Percentiles rank a stretch among this genome's conserved stretches.
These are phyloP conservation scores for Anguilla anguilla DNA, from an alignment of 2,797 vertebrate species.

Conservation along the genomic window DNA sequence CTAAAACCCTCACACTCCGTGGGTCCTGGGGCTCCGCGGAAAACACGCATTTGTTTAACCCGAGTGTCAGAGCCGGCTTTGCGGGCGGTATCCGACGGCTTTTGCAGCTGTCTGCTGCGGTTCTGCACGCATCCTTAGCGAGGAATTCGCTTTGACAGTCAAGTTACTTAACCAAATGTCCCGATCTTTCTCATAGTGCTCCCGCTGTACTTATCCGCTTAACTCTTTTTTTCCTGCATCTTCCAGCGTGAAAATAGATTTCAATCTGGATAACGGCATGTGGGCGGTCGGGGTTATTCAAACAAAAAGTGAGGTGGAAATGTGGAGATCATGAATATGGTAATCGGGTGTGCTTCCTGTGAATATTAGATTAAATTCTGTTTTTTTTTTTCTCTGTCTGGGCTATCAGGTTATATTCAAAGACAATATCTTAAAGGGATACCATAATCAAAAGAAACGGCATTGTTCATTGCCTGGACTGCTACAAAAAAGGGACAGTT, in stretches of 20 bases:
- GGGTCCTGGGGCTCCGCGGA: slow-evolving; percentile 39
- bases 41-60: slow-evolving; percentile 57
- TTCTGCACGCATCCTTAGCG: not conserved
- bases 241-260: slow-evolving; percentile 48
- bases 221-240: slow-evolving; percentile 16
- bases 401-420: slow-evolving; percentile 42
- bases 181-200: slow-evolving; percentile 36
- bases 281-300: slow-evolving; percentile 28
- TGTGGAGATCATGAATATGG: slow-evolving; percentile 51
- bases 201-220: slow-evolving; percentile 42
- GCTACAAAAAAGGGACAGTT: not conserved
- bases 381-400: slow-evolving; percentile 30
- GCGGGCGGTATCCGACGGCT: slow-evolving; percentile 5
- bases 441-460: slow-evolving; percentile 19
- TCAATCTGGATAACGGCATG: slow-evolving; percentile 44
- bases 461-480: not conserved
- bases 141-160: slow-evolving; percentile 43
- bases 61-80: slow-evolving; percentile 52
- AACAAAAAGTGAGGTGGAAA: slow-evolving; percentile 41
- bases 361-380: slow-evolving; percentile 40
- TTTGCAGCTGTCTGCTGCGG: not conserved
- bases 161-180: slow-evolving; percentile 50
- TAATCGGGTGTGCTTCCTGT: slow-evolving; percentile 42
- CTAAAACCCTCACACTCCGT: slow-evolving; percentile 54
- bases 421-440: not conserved